These are phyloP conservation scores for Trematomus loennbergii DNA, from an alignment of 2,113 vertebrate species.

Conservation along the genomic window DNA sequence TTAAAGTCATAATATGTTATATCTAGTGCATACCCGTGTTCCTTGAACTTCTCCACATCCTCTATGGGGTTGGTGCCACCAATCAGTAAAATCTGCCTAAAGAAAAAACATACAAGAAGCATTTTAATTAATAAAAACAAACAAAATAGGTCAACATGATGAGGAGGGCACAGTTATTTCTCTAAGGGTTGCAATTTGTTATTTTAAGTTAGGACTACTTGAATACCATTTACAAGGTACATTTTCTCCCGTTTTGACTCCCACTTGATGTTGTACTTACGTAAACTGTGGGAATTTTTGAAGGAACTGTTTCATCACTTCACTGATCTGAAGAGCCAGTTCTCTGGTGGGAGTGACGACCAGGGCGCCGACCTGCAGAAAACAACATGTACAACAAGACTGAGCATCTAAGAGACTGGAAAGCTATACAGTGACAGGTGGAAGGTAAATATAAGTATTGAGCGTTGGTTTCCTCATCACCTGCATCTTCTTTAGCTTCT, in stretches of 20 bases:
- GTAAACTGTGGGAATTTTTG: constrained; percentile 90
- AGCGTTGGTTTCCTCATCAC: constrained; percentile 64
- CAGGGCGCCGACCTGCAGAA: constrained; percentile 91
- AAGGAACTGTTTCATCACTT: constrained; percentile 90
- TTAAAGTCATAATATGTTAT: no score
- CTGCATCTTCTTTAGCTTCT: constrained; percentile 93
- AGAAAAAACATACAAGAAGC: constrained; percentile 13
- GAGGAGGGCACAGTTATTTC: not conserved
- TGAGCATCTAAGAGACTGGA: no score
- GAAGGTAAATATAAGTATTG: not conserved
- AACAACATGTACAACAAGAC: not conserved
- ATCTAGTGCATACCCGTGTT: constrained; percentile 83
- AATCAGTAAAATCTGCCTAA: constrained; percentile 94
- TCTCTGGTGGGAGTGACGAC: constrained; percentile 95
- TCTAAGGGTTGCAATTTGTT: no score
- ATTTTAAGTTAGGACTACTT: not conserved
- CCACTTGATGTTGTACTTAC: constrained; percentile 73
- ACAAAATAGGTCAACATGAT: not conserved
- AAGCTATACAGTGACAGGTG: no score
- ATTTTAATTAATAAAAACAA: not conserved
- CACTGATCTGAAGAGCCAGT: constrained; percentile 93
- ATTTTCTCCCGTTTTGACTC: not conserved
- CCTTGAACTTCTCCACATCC: constrained; percentile 93
- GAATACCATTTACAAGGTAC: not conserved
- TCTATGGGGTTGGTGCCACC: constrained; percentile 95